Conservation (phyloP, 35 echinoderm and acorn worm genomes). For the Nesometra sesokonis region DNA sequence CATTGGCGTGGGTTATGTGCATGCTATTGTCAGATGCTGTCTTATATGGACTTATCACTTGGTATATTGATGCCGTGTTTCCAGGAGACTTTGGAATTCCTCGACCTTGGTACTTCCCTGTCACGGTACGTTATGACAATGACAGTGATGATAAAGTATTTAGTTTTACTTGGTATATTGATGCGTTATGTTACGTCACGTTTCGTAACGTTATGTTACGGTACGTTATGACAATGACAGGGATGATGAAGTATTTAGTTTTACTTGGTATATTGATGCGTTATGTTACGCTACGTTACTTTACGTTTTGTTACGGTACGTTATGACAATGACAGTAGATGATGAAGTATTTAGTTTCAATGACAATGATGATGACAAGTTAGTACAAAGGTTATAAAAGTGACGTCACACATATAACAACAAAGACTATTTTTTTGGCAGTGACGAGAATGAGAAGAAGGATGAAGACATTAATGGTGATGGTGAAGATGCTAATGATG, state of each 20-base stretch:
- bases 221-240: conserved; percentile 21
- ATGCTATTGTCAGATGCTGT: conserved; percentile 58
- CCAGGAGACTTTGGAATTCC: conserved; percentile 95
- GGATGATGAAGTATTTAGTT: neutral
- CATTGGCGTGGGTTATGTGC: conserved; percentile 43
- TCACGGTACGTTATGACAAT: conserved; percentile 39
- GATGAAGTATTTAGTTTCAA: neutral
- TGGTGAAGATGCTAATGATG: too few relatives aligned
- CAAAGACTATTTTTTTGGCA: too few relatives aligned
- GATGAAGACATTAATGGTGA: too few relatives aligned
- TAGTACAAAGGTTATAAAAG: too few relatives aligned
- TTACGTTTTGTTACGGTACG: conserved; percentile 65
- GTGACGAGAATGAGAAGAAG: too few relatives aligned
- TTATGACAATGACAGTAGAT: neutral
- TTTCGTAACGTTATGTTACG: conserved; percentile 17
- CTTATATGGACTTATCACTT: conserved; percentile 57
- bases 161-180: neutral
- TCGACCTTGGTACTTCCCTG: conserved; percentile 64
- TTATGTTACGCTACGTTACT: neutral
- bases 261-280: neutral
- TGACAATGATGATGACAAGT: neutral
- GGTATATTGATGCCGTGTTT: conserved; percentile 94
- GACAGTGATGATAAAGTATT: neutral
- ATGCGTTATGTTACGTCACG: neutral
- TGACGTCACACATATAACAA: too few relatives aligned